Evolutionary conservation across 1,140 invertebrate species (phyloP), one percentile per base, ranked within the genome.

Genomic region (Caenorhabditis remanei): DNA sequence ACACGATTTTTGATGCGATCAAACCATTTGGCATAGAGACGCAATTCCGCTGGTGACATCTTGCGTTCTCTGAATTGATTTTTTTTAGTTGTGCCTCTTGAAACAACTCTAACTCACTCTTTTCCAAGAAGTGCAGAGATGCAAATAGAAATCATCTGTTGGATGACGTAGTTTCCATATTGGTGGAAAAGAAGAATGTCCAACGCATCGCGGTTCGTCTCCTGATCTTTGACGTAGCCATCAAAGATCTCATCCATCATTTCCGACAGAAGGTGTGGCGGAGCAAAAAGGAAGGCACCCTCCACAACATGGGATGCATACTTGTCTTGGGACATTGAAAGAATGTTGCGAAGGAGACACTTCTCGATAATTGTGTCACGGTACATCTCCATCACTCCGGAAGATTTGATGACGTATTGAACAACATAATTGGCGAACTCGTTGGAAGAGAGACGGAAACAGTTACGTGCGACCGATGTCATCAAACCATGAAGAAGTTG

Each of bases 281-380:
- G 85, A 58, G 89, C 89, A 41, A 75, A 83, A 13, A 79, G 58
- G 40, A 91, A 85, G 5, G 91, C 90, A 61, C 90, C 88, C 46
- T 91, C 90, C 3, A 91, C 89, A 19, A 91, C 90, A 67, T 91
- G 90, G 9, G 91, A 92, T 13, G 90, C 85, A 53, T 90, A 92
- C 65, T 91, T 91, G 32, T 87, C 86, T 65, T 90, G 90, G 5
- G 90, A 92, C 43, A 91, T 83, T 32, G 82, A 79, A n/a, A 91
- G 84, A 56, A 91, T 87, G 48, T 91, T 88, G n/a, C 84, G 63
- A 87, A 88, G 67, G n/a, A 89, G 48, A 79, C 88, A 86, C 53
- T 89, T 53, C 21, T 87, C 87, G 55, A 89, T 89, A 40, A 89
- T 89, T 16, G 48, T 58, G n/a, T 89, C 88, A 21, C 88, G 83